Evolutionary conservation across 2,888 invertebrate genomes (phyloP).

Genomic region (Eueremaeus valkanovi): DNA sequence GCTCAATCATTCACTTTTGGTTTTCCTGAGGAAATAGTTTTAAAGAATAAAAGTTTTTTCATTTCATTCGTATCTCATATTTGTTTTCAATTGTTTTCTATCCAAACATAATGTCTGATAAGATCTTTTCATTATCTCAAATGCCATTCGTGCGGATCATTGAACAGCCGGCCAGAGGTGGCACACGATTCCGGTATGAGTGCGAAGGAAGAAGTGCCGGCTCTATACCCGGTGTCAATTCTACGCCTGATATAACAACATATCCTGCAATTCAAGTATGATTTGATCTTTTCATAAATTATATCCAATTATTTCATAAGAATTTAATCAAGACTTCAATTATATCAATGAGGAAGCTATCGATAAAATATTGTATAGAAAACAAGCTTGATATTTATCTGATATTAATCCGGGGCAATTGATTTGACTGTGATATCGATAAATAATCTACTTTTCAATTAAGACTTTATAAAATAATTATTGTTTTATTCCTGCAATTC

Average conservation of each 20-base stretch:
- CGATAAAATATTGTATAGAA: too few relatives aligned
- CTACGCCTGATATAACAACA: slow-evolving; percentile 84
- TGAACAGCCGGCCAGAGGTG: slow-evolving; percentile 88
- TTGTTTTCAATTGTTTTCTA: background rate
- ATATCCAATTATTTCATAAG: too few relatives aligned
- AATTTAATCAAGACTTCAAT: too few relatives aligned
- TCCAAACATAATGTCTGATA: background rate
- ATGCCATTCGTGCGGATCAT: slow-evolving; percentile 65
- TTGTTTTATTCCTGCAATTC: too few relatives aligned
- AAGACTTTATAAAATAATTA: too few relatives aligned
- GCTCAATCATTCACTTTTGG: background rate
- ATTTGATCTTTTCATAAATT: background rate
- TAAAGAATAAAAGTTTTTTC: background rate
- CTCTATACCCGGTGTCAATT: slow-evolving; percentile 84
- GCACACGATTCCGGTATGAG: slow-evolving; percentile 84
- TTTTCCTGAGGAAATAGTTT: background rate
- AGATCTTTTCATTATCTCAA: background rate
- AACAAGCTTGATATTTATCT: too few relatives aligned
- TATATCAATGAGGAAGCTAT: too few relatives aligned
- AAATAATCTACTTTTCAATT: too few relatives aligned
- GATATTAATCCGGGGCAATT: too few relatives aligned
- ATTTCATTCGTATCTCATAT: background rate
- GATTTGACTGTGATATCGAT: too few relatives aligned
- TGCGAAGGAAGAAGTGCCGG: slow-evolving; percentile 96
- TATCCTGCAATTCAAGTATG: slow-evolving; percentile 83